Base-by-base conservation (phyloP, 2,797 vertebrate genomes). In the Lutjanus argentimaculatus region DNA sequence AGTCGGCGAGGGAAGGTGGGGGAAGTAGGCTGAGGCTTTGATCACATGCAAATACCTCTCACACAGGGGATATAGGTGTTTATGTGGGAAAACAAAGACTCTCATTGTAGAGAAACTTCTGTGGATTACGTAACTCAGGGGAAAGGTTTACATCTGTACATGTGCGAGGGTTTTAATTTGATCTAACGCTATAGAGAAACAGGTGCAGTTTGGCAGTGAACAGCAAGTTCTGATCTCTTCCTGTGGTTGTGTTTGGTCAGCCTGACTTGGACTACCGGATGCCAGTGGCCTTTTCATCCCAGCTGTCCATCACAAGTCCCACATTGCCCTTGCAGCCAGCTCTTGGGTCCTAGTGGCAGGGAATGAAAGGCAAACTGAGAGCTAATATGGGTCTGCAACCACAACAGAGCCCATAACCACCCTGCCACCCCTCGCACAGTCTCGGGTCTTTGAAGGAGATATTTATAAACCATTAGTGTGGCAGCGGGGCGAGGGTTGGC, bases 401-500 rank as follows among this genome's bases (percentile, higher is more conserved):
- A 90, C 84, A 84, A 91, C 88, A 84, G 87, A 77, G 80, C 55
- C 85, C 82, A 65, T 64, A 87, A 91, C 83, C 84, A 65, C 83
- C 83, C 84, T 14, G 62, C 88, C 86, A 71, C 79, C 89, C 84
- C 88, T 77, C 80, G 57, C 84, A 56, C 85, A 83, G 53, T 85
- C 83, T 84, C 59, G 12, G 82, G 82, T 79, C 94, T 95, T 92
- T 94, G 90, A 93, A 93, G 90, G 77, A 91, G 92, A 94, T 95
- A 95, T 95, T 95, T 95, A 93, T 93, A 96, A 94, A 88, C 86
- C 87, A 91, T 94, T 91, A 92, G 86, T 87, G 88, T 85, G 81
- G 90, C 90, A 90, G 88, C 70, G 43, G 87, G 82, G 85, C 57
- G 79, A 89, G 81, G 77, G 68, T 58, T 75, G 85, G 89, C 79